Evolutionary conservation across 1,140 invertebrate species (phyloP).

Genomic region (Formica selysi): DNA sequence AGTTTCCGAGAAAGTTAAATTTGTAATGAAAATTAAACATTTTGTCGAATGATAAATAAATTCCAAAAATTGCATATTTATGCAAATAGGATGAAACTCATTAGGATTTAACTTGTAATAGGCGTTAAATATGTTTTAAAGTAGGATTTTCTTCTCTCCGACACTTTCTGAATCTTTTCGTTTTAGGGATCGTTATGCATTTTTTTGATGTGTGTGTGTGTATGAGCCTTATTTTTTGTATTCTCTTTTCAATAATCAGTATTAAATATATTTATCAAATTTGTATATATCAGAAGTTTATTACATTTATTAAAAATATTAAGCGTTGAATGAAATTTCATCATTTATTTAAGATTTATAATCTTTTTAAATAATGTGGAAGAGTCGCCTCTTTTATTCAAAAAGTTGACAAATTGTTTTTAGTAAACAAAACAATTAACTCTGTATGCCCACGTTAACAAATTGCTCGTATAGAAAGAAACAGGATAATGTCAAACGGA

Average conservation of each 20-base stretch:
- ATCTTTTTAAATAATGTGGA: not conserved
- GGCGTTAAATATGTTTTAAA: not conserved
- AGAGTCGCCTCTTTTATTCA: not conserved
- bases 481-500: slow-evolving; percentile 44
- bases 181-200: not conserved
- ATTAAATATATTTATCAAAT: slow-evolving; percentile 11
- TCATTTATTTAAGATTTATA: too few species aligned
- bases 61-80: not conserved
- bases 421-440: not conserved
- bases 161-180: not conserved
- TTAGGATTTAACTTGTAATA: not conserved
- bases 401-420: not conserved
- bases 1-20: not conserved
- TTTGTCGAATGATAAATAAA: not conserved
- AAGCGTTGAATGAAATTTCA: not conserved
- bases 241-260: not conserved
- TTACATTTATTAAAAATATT: not conserved
- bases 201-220: not conserved
- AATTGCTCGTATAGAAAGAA: slow-evolving; percentile 37
- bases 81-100: not conserved
- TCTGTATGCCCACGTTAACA: not conserved
- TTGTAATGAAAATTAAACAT: slow-evolving; percentile 3
- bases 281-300: not conserved
- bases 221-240: not conserved
- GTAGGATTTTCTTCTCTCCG: not conserved